These are phyloP conservation scores for Caretta caretta DNA, from an alignment of 2,113 vertebrate species.

Conservation along the genomic window DNA sequence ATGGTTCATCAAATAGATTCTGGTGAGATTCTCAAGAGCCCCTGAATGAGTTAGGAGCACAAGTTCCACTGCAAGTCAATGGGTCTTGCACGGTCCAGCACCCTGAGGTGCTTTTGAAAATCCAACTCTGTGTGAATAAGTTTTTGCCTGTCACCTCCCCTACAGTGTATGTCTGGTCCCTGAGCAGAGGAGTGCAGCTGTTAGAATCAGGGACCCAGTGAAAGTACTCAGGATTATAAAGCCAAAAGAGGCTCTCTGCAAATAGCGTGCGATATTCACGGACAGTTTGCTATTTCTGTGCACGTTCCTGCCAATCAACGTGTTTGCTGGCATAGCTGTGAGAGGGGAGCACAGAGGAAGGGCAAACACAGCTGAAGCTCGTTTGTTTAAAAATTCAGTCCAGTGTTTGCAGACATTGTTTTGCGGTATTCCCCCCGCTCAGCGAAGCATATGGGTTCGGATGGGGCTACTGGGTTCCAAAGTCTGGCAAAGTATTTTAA, in stretches of 20 bases:
- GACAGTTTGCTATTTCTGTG: not conserved
- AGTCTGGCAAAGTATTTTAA: not conserved
- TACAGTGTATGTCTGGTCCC: not conserved
- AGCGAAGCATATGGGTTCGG: not conserved
- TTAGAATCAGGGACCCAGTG: not conserved
- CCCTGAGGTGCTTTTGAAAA: not conserved
- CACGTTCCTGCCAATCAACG: not conserved
- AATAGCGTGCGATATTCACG: no score
- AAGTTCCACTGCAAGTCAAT: not conserved
- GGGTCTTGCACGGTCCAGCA: not conserved
- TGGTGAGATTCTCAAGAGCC: no score
- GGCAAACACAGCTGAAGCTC: not conserved
- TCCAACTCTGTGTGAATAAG: not conserved
- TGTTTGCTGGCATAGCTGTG: no score
- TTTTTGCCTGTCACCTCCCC: not conserved
- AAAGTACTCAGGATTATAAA: not conserved
- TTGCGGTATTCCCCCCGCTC: not conserved
- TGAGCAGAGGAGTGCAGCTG: not conserved
- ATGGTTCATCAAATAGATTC: not conserved
- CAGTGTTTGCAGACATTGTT: not conserved
- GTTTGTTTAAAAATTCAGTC: not conserved
- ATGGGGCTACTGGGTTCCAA: not conserved
- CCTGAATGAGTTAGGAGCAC: not conserved
- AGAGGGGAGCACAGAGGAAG: no score
- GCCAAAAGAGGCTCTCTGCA: not conserved